A percentile compares a stretch with the other conserved stretches of the same genome.
These are phyloP conservation scores for Drosophila siamana DNA, from an alignment of 2,888 invertebrate species.

Conservation along the genomic window DNA sequence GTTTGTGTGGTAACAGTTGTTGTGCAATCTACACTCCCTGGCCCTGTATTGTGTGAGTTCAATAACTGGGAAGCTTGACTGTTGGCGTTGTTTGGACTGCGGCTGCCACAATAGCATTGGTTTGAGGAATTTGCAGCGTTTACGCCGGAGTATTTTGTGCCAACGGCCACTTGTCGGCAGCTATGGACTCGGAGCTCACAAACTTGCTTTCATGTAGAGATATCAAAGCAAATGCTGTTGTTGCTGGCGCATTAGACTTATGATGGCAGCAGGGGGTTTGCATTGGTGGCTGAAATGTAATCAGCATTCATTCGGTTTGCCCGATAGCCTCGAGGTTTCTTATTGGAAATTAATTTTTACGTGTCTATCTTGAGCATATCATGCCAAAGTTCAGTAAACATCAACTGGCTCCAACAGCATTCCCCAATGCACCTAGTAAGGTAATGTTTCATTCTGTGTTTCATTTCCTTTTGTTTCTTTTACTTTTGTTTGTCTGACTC, in stretches of 20 bases:
- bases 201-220: conserved; percentile 30
- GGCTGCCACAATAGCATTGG: conserved; percentile 43
- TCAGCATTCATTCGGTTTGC: conserved; percentile 15
- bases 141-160: conserved; percentile 29
- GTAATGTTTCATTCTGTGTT: not conserved
- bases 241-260: conserved; percentile 33
- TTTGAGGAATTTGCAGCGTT: conserved; percentile 49
- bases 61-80: conserved; percentile 30
- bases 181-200: not conserved
- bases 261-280: conserved; percentile 38
- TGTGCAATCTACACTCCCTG: not conserved
- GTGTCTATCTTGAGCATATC: conserved; percentile 9
- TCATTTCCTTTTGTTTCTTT: not conserved
- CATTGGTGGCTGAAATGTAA: conserved; percentile 22
- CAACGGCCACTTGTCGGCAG: conserved; percentile 12
- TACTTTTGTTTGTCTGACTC: conserved; percentile 11
- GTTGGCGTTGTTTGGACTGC: conserved; percentile 47
- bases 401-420: conserved; percentile 9
- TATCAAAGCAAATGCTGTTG: conserved; percentile 45
- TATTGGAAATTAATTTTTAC: conserved; percentile 58
- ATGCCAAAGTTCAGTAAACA: conserved; percentile 21
- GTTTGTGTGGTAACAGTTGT: conserved; percentile 36
- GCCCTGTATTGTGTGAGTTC: conserved; percentile 21
- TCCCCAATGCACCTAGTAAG: not conserved
- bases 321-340: conserved; percentile 13